Evolutionary conservation across 37 sponge, comb jelly and placozoan species (phyloP), one percentile per base, ranked within the genome.

Genomic region (Agelas oroides): DNA sequence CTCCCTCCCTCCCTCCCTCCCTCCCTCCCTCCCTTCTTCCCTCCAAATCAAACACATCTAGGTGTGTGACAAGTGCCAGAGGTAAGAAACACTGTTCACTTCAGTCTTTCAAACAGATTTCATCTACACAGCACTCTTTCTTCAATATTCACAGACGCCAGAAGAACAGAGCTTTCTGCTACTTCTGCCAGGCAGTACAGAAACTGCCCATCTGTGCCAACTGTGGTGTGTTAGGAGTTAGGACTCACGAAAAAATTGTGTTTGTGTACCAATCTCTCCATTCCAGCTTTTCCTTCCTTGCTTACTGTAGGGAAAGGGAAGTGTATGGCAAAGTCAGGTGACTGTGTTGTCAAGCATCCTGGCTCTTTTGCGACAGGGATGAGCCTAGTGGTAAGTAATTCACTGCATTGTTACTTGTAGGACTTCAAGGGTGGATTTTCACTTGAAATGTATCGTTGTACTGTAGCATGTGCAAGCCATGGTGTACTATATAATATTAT

Each of bases 151-250:
- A 3, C 76, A 93, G 92, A 54, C 60, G 92, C 12, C 99, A 99
- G 83, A 99, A 99, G 73, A 99, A 93, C 80, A 85, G 99, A 59
- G 95, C 97, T 3, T 97, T 99, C 37, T 99, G 99, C 59, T 99
- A 99, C 65, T 99, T 99, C 78, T 99, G 99, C 65, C 36, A 75
- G 19, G 61, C 86, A 0, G 70, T 97, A 2, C 95, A 99, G 69
- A 92, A 94, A 65, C 54, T 99, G 15, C 96, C 97, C 28, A 65
- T 84, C 36, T 99, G 99, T 86, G 97, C 82, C 3, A 86, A 95
- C 31, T 99, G 99, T 84, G 99, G 99, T 93, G 61, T 68, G 93
- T 35, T 34, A 0, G 30, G 23, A 27, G 1, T 0, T n/a, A n/a
- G 39, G 15, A n/a, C n/a, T n/a, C n/a, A n/a, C n/a, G n/a, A n/a